A percentile compares a stretch with the other conserved stretches of the same genome.
These are phyloP conservation scores for Ascaphus truei DNA, from an alignment of 2,113 vertebrate species.

Conservation along the genomic window DNA sequence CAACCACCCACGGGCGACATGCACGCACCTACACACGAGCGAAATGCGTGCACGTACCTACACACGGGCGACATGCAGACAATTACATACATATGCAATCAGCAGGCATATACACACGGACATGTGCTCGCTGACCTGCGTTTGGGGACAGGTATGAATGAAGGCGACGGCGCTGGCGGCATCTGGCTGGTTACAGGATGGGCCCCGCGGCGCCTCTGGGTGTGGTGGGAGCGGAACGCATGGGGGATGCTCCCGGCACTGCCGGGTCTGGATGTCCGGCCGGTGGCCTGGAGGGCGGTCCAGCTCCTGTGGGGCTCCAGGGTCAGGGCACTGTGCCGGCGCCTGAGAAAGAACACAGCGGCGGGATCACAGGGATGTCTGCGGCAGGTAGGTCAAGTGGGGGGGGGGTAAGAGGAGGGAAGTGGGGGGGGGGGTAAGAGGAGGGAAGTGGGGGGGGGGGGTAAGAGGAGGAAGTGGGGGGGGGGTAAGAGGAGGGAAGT, in stretches of 20 bases:
- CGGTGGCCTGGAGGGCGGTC: not conserved
- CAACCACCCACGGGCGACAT: no score
- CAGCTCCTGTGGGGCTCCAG: not conserved
- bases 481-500: not conserved
- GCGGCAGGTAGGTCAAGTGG: not conserved
- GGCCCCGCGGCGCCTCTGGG: not conserved
- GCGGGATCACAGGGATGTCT: not conserved
- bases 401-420: not conserved
- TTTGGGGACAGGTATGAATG: conserved; percentile 5
- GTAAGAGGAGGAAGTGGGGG: not conserved
- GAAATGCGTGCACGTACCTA: no score
- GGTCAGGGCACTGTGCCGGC: not conserved
- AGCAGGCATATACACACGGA: not conserved
- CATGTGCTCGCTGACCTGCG: conserved; percentile 11
- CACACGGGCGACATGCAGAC: no score
- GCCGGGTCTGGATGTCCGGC: not conserved
- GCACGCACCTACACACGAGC: no score
- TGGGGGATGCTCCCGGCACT: not conserved
- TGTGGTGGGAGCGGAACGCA: not conserved
- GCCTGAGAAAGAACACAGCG: not conserved
- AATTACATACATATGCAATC: no score
- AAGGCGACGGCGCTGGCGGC: not conserved
- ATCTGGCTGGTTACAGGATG: not conserved
- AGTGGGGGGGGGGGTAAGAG: not conserved
- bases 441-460: not conserved